Base-by-base conservation (phyloP, 2,888 invertebrate species). In the Ashinkailepas kermadecensis region DNA sequence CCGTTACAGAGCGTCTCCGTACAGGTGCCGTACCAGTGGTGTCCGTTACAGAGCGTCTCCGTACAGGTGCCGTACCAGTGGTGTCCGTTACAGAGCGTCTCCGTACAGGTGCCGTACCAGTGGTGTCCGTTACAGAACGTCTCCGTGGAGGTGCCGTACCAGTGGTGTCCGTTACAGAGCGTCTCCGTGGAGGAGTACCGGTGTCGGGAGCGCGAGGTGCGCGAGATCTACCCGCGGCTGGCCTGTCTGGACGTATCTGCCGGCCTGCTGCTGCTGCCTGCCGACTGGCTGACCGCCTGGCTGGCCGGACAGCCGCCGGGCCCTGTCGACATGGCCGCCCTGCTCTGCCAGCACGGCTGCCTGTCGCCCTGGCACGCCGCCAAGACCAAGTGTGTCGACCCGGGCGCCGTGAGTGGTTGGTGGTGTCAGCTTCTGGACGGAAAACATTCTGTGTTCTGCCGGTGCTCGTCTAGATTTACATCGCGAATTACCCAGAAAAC, bases 311-410 rank as follows among this genome's bases (percentile, higher is more conserved):
- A 79, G 23, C n/a, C 13, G 23, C 79, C 79, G 18, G 79, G 58
- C 23, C 86, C 88, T 13, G 88, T 91, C 23, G 88, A 89, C 83
- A 89, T 89, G 85, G 85, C 87, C 9, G 84, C 84, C 11, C 86
- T 89, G 21, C 84, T 89, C 23, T 91, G 91, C 85, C 84, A 86
- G 10, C 90, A 90, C 84, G 85, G 86, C 80, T 88, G 88, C 84
- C 85, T 90, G 18, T 87, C 89, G 85, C 90, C 90, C 1, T 85
- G 88, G 25, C 86, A 87, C 83, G 87, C 89, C 15, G 87, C 87
- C 78, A 87, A 88, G 67, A 87, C 88, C 23, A 90, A 90, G 84
- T 89, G 88, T 84, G 84, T 90, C 81, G 88, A 88, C 23, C 82
- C 84, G 12, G 84, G 84, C 82, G 85, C 86, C 83, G 88, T 88